Conservation (phyloP, 2,113 vertebrate species). For the Callaeas wilsoni region DNA sequence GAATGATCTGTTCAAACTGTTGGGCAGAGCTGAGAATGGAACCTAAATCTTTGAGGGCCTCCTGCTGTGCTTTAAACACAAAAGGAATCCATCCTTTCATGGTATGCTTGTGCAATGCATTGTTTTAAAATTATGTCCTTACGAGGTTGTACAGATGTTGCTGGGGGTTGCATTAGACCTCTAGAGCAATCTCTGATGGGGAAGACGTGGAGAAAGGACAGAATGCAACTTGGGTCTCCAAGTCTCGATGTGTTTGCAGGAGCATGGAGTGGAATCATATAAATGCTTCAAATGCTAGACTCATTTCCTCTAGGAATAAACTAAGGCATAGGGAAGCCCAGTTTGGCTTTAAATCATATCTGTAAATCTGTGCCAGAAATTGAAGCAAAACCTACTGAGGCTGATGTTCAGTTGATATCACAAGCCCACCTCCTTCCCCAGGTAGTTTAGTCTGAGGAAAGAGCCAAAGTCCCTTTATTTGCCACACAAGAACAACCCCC, state of each 20-base stretch:
- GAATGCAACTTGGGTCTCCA: background rate
- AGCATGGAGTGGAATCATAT: background rate
- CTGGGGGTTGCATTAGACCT: background rate
- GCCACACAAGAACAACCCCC: background rate
- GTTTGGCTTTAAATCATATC: background rate
- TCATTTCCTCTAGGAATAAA: background rate
- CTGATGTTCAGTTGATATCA: background rate
- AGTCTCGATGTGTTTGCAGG: background rate
- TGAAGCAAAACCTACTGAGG: background rate
- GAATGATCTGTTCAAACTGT: background rate
- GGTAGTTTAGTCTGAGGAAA: background rate
- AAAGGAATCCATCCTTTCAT: constrained; percentile 3
- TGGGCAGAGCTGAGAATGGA: background rate
- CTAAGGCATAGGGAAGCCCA: background rate
- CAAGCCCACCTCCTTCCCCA: background rate
- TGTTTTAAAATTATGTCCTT: background rate
- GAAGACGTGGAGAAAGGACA: background rate
- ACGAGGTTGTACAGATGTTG: background rate
- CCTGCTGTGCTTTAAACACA: background rate
- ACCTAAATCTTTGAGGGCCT: background rate
- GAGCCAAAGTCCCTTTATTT: background rate
- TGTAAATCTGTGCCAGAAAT: background rate
- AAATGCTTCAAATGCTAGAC: background rate
- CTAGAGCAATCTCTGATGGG: background rate
- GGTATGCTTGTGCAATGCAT: background rate